These are phyloP conservation scores for Carollia perspicillata DNA, from an alignment of 2,113 vertebrate species.

Conservation along the genomic window DNA sequence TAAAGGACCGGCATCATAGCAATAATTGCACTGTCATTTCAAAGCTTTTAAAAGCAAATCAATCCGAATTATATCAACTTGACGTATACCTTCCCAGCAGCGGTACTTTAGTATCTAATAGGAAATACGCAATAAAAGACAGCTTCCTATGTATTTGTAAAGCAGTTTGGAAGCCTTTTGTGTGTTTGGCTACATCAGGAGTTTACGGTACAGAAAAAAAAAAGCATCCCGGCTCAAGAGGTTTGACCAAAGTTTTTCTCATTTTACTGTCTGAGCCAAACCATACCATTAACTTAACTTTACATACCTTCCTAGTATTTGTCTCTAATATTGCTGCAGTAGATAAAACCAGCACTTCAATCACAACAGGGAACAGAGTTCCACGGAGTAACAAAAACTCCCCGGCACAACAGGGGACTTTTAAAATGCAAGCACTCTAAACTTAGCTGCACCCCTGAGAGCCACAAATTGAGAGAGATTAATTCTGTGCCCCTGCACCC, in stretches of 20 bases:
- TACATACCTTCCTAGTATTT: conserved; percentile 59
- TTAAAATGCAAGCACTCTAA: conserved; percentile 87
- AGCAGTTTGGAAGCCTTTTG: conserved; percentile 17
- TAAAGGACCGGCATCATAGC: conserved; percentile 54
- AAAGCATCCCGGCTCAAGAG: background rate
- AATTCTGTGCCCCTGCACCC: conserved; percentile 87
- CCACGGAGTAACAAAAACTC: conserved; percentile 73
- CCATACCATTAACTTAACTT: background rate
- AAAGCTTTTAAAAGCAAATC: conserved; percentile 81
- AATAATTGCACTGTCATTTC: conserved; percentile 76
- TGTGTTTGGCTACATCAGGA: background rate
- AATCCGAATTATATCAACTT: conserved; percentile 74
- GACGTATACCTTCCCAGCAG: conserved; percentile 69
- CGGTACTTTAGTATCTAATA: conserved; percentile 53
- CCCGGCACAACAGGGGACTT: conserved; percentile 82
- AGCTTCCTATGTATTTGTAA: background rate
- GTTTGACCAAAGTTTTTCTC: background rate
- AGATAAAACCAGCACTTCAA: conserved; percentile 78
- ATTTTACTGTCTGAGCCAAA: background rate
- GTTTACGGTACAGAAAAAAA: background rate
- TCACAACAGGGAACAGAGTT: conserved; percentile 70
- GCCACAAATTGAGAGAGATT: conserved; percentile 90
- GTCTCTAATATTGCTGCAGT: conserved; percentile 66
- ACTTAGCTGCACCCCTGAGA: conserved; percentile 87
- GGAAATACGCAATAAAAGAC: conserved; percentile 20